Conservation (phyloP, 2,113 vertebrate species). For the Lophotis ruficrista region DNA sequence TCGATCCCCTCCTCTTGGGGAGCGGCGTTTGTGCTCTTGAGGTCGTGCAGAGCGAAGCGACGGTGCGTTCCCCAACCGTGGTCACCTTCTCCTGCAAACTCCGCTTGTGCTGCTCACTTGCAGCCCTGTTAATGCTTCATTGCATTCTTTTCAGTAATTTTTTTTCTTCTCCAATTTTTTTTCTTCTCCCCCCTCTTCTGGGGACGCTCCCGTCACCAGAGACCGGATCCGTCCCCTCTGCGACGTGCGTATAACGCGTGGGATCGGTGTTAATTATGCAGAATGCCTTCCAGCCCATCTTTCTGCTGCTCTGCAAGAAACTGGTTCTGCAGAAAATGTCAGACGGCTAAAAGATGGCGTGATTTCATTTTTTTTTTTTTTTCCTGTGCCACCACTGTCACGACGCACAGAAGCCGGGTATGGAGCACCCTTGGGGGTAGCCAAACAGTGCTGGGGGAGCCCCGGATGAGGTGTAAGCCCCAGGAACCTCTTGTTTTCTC, state of each 20-base stretch:
- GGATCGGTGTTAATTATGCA: not conserved
- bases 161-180: not conserved
- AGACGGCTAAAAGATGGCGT: not conserved
- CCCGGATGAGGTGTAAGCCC: not conserved
- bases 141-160: not conserved
- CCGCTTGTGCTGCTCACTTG: fast-evolving
- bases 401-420: not conserved
- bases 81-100: not conserved
- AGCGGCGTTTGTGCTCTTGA: not conserved
- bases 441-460: not conserved
- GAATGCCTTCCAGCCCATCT: not conserved
- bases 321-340: not conserved
- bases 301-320: not conserved
- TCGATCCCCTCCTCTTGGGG: not conserved
- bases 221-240: not conserved
- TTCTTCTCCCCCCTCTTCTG: not conserved
- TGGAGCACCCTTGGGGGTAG: not conserved
- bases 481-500: slow-evolving; percentile 30
- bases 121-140: not conserved
- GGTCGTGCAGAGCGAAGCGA: not conserved
- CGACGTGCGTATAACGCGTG: not conserved
- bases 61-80: fast-evolving
- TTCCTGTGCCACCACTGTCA: not conserved
- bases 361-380: not conserved
- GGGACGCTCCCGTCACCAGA: not conserved